Percentiles rank a stretch among this genome's conserved stretches.
Conservation (phyloP, 2,113 vertebrate species). For the Odocoileus virginianus region DNA sequence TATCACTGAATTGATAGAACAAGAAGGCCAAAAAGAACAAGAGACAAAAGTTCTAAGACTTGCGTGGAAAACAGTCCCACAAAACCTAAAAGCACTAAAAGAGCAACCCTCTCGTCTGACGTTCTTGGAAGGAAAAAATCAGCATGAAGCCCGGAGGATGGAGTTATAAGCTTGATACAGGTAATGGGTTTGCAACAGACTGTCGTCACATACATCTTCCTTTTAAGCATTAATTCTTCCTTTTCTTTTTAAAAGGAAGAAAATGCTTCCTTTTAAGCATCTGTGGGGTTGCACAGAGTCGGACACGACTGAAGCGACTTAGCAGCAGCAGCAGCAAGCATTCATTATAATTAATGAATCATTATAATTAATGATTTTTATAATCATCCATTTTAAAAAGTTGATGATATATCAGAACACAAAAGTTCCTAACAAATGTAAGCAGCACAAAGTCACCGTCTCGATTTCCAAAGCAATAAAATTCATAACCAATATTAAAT, state of each 20-base stretch:
- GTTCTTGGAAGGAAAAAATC: background rate
- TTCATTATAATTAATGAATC: too few relatives aligned
- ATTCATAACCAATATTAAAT: background rate
- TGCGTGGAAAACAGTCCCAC: background rate
- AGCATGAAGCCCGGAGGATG: background rate
- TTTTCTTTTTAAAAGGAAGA: too few relatives aligned
- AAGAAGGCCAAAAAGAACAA: background rate
- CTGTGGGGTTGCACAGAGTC: too few relatives aligned
- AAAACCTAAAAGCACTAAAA: background rate
- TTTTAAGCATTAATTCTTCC: background rate
- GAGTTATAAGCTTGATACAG: background rate
- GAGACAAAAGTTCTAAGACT: background rate
- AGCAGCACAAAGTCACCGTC: background rate
- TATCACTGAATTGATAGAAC: background rate
- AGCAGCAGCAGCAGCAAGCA: too few relatives aligned
- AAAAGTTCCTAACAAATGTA: background rate
- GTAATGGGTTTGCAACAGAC: background rate
- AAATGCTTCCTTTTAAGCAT: too few relatives aligned
- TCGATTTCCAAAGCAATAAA: background rate
- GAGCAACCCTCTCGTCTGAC: background rate
- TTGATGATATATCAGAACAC: background rate
- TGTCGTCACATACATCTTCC: background rate
- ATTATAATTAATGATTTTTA: too few relatives aligned
- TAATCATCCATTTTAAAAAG: background rate
- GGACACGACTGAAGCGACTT: too few relatives aligned